A percentile compares a stretch with the other conserved stretches of the same genome.
These are phyloP conservation scores for Pygocentrus nattereri DNA, from an alignment of 2,797 vertebrate genomes.

Conservation along the genomic window DNA sequence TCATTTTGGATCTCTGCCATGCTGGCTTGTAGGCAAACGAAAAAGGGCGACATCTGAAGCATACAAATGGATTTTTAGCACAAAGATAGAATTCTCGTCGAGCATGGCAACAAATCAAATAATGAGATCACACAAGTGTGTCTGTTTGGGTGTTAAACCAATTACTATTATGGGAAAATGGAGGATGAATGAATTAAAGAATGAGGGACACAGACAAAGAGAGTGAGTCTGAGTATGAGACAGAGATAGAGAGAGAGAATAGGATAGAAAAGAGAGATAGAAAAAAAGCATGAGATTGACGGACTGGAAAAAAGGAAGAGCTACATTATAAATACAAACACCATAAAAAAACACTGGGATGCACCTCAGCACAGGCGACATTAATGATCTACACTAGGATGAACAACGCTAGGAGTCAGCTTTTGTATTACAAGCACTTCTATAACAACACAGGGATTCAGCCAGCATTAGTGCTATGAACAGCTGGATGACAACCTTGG, in stretches of 20 bases:
- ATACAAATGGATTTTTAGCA: not conserved
- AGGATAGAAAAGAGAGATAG: not conserved
- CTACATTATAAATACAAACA: not conserved
- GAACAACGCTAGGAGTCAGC: not conserved
- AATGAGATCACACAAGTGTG: constrained; percentile 16
- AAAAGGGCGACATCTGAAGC: not conserved
- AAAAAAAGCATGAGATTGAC: not conserved
- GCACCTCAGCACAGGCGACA: no score
- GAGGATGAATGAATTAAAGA: not conserved
- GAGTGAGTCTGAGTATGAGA: not conserved
- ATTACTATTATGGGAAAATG: constrained; percentile 5
- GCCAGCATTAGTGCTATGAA: no score
- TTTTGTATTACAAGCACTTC: no score
- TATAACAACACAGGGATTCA: no score
- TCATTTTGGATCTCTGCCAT: not conserved
- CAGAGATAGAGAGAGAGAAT: not conserved
- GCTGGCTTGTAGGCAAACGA: not conserved
- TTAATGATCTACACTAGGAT: no score
- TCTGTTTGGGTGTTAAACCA: constrained; percentile 9
- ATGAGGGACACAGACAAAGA: not conserved
- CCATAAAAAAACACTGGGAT: no score
- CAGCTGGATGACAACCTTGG: no score
- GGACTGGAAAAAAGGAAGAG: not conserved
- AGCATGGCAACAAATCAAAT: constrained; percentile 8
- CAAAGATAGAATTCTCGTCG: not conserved